These are phyloP conservation scores for Notothenia coriiceps DNA, from an alignment of 2,113 vertebrate species.

Conservation along the genomic window DNA sequence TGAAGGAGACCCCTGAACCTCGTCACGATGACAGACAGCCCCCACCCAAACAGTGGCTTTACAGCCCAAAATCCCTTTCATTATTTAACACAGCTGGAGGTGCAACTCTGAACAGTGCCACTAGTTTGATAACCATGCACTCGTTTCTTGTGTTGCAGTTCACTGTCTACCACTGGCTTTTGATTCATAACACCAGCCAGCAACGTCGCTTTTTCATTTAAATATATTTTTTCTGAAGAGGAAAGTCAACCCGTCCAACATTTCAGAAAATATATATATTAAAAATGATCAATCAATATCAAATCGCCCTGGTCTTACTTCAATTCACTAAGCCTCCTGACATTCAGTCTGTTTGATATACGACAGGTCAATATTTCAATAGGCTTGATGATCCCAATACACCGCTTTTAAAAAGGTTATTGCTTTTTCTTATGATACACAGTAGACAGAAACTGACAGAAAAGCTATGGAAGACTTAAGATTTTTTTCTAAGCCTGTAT, in stretches of 20 bases:
- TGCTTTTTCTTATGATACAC: slow-evolving; percentile 84
- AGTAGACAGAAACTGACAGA: slow-evolving; percentile 83
- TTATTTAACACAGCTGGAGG: slow-evolving; percentile 79
- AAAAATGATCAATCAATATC: slow-evolving; percentile 65
- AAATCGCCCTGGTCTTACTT: slow-evolving; percentile 74
- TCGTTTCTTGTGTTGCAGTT: slow-evolving; percentile 64
- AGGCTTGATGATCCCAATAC: slow-evolving; percentile 73
- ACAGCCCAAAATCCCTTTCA: slow-evolving; percentile 81
- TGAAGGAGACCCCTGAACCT: slow-evolving; percentile 64
- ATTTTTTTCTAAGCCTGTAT: slow-evolving; percentile 82
- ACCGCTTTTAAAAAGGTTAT: slow-evolving; percentile 83
- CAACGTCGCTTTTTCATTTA: slow-evolving; percentile 45
- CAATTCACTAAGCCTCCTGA: slow-evolving; percentile 79
- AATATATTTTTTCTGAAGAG: slow-evolving; percentile 43
- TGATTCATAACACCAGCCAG: slow-evolving; percentile 53
- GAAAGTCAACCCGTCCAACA: slow-evolving; percentile 90
- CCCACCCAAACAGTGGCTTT: slow-evolving; percentile 71
- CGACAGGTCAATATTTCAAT: slow-evolving; percentile 70
- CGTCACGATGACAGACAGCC: slow-evolving; percentile 62
- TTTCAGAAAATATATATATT: slow-evolving; percentile 78
- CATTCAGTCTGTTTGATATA: slow-evolving; percentile 75
- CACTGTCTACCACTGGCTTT: slow-evolving; percentile 62
- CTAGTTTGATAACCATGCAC: slow-evolving; percentile 51
- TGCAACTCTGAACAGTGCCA: slow-evolving; percentile 72
- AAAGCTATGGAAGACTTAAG: slow-evolving; percentile 87